Base-by-base conservation (phyloP, 2,888 invertebrate genomes). In the Erebia aethiops region DNA sequence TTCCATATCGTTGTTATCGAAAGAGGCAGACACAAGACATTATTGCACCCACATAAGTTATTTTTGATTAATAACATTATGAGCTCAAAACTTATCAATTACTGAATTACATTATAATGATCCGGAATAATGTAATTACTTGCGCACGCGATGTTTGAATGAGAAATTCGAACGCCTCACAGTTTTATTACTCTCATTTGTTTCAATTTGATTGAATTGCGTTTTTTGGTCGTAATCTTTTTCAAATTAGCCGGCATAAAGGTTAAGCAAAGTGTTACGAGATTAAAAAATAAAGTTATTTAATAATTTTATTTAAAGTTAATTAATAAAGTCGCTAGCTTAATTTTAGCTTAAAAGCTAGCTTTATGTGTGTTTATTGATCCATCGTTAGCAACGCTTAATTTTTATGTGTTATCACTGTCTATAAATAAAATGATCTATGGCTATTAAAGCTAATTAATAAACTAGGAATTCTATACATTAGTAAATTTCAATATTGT, bases 91-190 rank as follows among this genome's bases (percentile, higher is more conserved):
- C 46, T 56, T 56, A 66, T 56, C 65, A 56, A 66, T 57, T 57
- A 60, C 46, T 46, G 46, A 46, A 46, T 46, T 46, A 46, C 69
- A 68, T 67, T 72, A 62, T 67, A 69, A 68, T 70, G 69, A 70
- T 70, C 70, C 68, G 74, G 74, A 77, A 76, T 73, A 74, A 73
- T 77, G 69, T 70, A 52, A 76, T 79, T 76, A 79, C 77, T 74
- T 61, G 69, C 68, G 75, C 76, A 86, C 86, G 87, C 86, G 79
- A 86, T 77, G 75, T 76, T 69, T 78, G 78, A 79, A 87, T 86
- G 86, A 87, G 78, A 78, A 9, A 79, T 76, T 67, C 61, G 52
- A 66, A 64, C 46, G 67, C 54, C 66, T 70, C 10, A 3, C 13
- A 8, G 21, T 63, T 26, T 49, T 64, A 35, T 52, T 16, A 8